phyloP scores from a whole-genome alignment of 1,140 invertebrate species.

The Zaprionus davidi region DNA sequence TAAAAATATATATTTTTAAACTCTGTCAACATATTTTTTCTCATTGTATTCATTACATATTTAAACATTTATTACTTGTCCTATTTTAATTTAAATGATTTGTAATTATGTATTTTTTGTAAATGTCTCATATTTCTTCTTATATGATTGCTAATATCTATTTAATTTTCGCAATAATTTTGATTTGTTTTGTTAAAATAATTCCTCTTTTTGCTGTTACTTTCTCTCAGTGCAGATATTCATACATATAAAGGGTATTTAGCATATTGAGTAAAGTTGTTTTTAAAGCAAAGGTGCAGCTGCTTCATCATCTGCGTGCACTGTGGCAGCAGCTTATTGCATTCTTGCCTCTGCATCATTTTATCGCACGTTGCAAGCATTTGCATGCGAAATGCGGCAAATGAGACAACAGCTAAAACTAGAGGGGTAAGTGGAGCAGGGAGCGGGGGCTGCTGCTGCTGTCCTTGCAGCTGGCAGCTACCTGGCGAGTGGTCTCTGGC shows the following conservation, averaged over 20 bases:
- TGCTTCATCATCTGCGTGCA: conserved; percentile 12
- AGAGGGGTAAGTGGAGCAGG: not conserved
- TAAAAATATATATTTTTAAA: too few species aligned
- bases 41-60: too few species aligned
- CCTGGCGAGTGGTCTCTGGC: conserved; percentile 23
- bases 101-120: too few species aligned
- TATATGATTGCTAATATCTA: too few species aligned
- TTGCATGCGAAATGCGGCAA: conserved; percentile 78
- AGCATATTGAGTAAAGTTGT: not conserved
- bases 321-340: conserved; percentile 5
- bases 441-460: not conserved
- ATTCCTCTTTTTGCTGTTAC: not conserved
- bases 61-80: too few species aligned
- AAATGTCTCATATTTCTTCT: too few species aligned
- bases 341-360: conserved; percentile 47
- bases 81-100: too few species aligned
- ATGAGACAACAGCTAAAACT: conserved; percentile 46
- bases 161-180: not conserved
- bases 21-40: too few species aligned
- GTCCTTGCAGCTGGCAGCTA: conserved; percentile 1
- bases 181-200: not conserved
- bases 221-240: not conserved
- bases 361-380: conserved; percentile 75
- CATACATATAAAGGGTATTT: not conserved
- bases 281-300: conserved; percentile 16